Percentiles rank a stretch among this genome's conserved stretches.
Evolutionary conservation across 2,113 vertebrate genomes (phyloP).

Genomic region (Hemiprocne comata): DNA sequence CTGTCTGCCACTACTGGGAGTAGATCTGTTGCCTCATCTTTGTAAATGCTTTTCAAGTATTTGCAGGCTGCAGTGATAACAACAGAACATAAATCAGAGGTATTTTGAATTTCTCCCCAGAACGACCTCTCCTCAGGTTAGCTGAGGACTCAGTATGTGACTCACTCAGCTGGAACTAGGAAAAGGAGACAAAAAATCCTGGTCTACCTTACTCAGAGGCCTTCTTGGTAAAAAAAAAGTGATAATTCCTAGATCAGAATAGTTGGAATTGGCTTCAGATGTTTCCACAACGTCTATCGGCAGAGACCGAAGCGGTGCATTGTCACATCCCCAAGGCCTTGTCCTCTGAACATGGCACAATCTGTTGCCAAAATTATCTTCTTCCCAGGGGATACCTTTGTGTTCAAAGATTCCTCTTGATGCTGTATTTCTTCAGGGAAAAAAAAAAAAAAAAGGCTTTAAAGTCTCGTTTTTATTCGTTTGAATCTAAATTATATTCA

Average conservation of each 20-base stretch:
- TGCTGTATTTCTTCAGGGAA: not conserved
- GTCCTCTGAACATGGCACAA: not conserved
- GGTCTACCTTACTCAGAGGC: not conserved
- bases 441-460: not conserved
- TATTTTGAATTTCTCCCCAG: not conserved
- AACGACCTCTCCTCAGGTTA: not conserved
- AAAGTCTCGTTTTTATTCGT: not conserved
- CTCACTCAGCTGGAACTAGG: not conserved
- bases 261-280: not conserved
- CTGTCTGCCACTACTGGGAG: accelerated
- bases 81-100: not conserved
- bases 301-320: not conserved
- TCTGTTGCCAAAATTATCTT: not conserved
- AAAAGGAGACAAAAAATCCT: not conserved
- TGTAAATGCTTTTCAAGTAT: not conserved
- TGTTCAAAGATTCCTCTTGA: not conserved
- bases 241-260: not conserved
- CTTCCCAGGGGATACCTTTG: not conserved
- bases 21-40: not conserved
- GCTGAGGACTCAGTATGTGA: not conserved
- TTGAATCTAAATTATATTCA: not conserved
- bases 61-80: not conserved
- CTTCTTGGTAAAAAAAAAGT: not conserved
- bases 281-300: not conserved
- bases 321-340: not conserved